Base-by-base conservation (phyloP, 1,140 invertebrate species). In the Amphibalanus amphitrite region DNA sequence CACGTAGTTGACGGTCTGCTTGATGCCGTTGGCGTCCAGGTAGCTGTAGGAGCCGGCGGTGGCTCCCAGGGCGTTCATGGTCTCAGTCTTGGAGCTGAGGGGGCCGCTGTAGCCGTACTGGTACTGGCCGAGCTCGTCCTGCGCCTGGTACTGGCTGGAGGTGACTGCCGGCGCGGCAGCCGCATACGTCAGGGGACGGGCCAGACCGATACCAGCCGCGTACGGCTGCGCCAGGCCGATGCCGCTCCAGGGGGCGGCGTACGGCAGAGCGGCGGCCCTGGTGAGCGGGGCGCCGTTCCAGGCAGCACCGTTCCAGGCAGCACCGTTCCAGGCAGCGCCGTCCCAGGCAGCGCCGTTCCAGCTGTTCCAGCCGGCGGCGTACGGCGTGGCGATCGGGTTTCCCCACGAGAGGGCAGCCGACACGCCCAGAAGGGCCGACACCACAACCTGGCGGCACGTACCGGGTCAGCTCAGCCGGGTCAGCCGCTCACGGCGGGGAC, bases 1-100 rank as follows among this genome's bases (percentile, higher is more conserved):
- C 30, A 87, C 82, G 77, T 89, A 89, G 71, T 74, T 72, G 33
- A 74, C 85, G 1, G 28, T 76, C 74, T 73, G 77, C 40, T 73
- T 70, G 26, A 70, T 68, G 67, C 76, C 76, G 69, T 75, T 75
- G 47, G 74, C 74, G 70, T 77, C 74, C n/a, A 77, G 73, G 72
- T 77, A 77, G 71, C 86, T 86, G 73, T 83, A 82, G 29, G 69
- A 72, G 30, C 77, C 77, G n/a, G 69, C 79, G 79, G 80, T 73
- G 72, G 72, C 69, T 13, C 73, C 72, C 29, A 71, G 71, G 47
- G 67, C 47, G 69, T 74, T 73, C 30, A 68, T 70, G 33, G 68
- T 71, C 72, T 77, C 76, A 15, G 64, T 69, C 15, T 71, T 72
- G 69, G 72, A 74, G 33, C 69, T 74, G 70, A 73, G 72, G 20